A percentile compares a stretch with the other conserved stretches of the same genome.
phyloP scores from a whole-genome alignment of 2,888 invertebrate genomes.

The Epistrophe eligans region DNA sequence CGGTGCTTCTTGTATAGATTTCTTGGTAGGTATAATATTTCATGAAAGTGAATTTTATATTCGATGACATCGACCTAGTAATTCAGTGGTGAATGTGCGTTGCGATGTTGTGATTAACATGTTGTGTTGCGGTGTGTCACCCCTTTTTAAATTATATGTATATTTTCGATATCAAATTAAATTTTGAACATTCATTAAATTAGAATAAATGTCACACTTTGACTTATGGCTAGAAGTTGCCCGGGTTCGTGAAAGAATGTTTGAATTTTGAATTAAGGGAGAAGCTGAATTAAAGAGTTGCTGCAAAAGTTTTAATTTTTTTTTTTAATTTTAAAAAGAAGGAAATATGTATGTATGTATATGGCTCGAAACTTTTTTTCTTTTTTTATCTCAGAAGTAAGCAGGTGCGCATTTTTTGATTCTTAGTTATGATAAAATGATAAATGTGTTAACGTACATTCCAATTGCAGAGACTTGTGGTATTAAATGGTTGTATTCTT shows the following conservation, averaged over 20 bases:
- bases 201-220: slow-evolving; percentile 11
- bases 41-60: slow-evolving; percentile 34
- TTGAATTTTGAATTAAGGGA: neutral
- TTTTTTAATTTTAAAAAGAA: neutral
- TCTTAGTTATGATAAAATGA: too few species aligned
- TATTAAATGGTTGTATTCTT: too few species aligned
- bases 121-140: slow-evolving; percentile 1
- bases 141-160: neutral
- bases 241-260: slow-evolving; percentile 16
- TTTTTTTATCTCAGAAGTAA: neutral
- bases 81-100: neutral
- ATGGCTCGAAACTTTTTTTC: neutral
- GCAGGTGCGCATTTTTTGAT: too few species aligned
- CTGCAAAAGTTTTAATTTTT: neutral
- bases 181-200: slow-evolving; percentile 6
- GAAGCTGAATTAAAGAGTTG: neutral
- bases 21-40: slow-evolving; percentile 27
- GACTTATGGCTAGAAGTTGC: neutral
- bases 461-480: too few species aligned
- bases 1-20: neutral
- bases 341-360: too few species aligned
- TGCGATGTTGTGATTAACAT: neutral
- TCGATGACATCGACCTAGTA: slow-evolving; percentile 20
- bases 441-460: too few species aligned
- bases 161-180: slow-evolving; percentile 2